Base-by-base conservation (phyloP, 2,113 vertebrate species). In the Platanista minor region DNA sequence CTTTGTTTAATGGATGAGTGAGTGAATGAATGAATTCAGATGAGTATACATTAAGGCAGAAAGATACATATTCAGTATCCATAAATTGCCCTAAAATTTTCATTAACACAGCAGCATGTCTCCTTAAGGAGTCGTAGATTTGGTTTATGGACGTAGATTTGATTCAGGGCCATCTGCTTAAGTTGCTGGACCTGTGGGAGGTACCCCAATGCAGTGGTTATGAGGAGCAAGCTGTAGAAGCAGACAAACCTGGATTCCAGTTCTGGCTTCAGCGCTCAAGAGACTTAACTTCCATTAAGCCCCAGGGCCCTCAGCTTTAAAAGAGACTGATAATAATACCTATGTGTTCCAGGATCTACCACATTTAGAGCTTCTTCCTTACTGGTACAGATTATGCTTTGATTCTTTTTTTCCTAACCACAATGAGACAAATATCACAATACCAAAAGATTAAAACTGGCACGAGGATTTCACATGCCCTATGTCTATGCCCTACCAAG, bases 91-190 rank as follows among this genome's bases (percentile, higher is more conserved):
- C 93, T 95, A 95, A 88, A 82, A 89, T 80, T 31, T 95, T 75
- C 52, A 64, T 77, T 83, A 91, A 57, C 29, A 74, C 27, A n/a
- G 66, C 15, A 43, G 23, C 43, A 71, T 18, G 6, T 43, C 61
- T 89, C 86, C 86, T 75, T 27, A 64, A 83, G 82, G 77, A 66
- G 27, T 66, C 66, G 74, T n/a, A 82, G 82, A 88, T 77, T 91
- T 95, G 7, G 33, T 95, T 95, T 90, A 87, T 87, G 62, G 62
- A 62, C n/a, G 71, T 94, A 36, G 20, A 94, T 90, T 91, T 92
- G 36, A 85, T 75, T 75, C 59, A 69, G 6, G 7, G 25, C 57
- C 90, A 95, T 64, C 61, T 91, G 72, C 17, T 96, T 46, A 41
- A 61, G 25, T 71, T 59, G 15, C 21, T 57, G 18, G 69, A 27